phyloP scores from a whole-genome alignment of 1,140 invertebrate species.

The Vanessa tameamea region DNA sequence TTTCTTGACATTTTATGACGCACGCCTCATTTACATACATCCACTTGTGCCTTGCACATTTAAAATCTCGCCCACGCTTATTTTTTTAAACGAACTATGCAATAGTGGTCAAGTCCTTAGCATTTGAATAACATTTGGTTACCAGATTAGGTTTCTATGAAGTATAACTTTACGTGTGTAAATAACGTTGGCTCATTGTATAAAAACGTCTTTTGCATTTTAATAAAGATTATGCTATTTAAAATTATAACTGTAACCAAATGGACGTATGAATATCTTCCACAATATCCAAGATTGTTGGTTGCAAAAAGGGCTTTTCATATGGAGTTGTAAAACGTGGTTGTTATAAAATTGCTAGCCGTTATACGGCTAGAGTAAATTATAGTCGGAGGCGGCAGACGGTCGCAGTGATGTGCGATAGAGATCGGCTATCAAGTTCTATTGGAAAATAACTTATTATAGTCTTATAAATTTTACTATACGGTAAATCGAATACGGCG shows the following conservation, averaged over 20 bases:
- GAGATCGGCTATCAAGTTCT: slow-evolving; percentile 45
- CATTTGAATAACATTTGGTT: slow-evolving; percentile 80
- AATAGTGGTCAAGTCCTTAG: slow-evolving; percentile 64
- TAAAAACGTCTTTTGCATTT: slow-evolving; percentile 43
- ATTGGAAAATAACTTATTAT: slow-evolving; percentile 28
- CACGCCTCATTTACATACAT: slow-evolving; percentile 77
- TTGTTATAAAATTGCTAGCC: slow-evolving; percentile 65
- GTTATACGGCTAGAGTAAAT: slow-evolving; percentile 69
- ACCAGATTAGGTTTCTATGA: slow-evolving; percentile 77
- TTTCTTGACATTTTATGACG: slow-evolving; percentile 77
- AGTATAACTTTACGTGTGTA: slow-evolving; percentile 57
- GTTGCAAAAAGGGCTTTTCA: slow-evolving; percentile 19
- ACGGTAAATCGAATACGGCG: neutral
- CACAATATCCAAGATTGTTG: slow-evolving; percentile 5
- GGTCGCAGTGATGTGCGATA: slow-evolving; percentile 53
- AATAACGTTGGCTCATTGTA: slow-evolving; percentile 45
- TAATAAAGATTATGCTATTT: slow-evolving; percentile 25
- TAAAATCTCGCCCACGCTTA: slow-evolving; percentile 57
- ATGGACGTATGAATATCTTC: slow-evolving; percentile 3
- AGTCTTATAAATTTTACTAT: slow-evolving; percentile 4
- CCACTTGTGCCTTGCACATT: slow-evolving; percentile 77
- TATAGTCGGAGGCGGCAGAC: slow-evolving; percentile 56
- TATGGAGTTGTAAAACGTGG: slow-evolving; percentile 59
- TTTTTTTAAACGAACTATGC: slow-evolving; percentile 70
- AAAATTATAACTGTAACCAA: slow-evolving; percentile 3